Percentiles rank a stretch among this genome's conserved stretches.
These are phyloP conservation scores for Lordiphosa stackelbergi DNA, from an alignment of 1,140 invertebrate genomes.

Conservation along the genomic window DNA sequence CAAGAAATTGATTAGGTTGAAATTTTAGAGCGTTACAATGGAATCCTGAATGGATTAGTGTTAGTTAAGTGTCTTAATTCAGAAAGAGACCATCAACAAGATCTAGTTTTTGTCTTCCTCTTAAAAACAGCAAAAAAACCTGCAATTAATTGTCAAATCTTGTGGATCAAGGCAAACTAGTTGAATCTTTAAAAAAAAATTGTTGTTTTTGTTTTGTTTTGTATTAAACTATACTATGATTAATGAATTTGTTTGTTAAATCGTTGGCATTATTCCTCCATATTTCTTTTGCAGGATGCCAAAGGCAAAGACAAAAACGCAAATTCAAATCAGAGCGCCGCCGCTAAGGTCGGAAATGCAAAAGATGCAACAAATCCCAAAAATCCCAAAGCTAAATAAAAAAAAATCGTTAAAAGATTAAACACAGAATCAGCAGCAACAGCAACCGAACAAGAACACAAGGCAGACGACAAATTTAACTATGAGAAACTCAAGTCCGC, in stretches of 20 bases:
- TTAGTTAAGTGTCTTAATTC: too few species aligned
- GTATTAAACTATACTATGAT: not conserved
- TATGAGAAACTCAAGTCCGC: slow-evolving; percentile 8
- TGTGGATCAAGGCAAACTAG: too few species aligned
- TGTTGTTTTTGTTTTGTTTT: not conserved
- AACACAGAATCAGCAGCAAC: slow-evolving; percentile 1
- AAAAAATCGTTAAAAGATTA: not conserved
- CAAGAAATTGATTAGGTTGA: too few species aligned
- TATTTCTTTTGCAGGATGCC: slow-evolving; percentile 70
- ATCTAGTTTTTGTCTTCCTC: too few species aligned
- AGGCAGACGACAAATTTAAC: slow-evolving; percentile 21
- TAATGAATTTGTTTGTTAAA: slow-evolving; percentile 7
- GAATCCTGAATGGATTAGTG: too few species aligned
- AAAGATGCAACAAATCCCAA: slow-evolving; percentile 53
- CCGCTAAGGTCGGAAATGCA: slow-evolving; percentile 51
- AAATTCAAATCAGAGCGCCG: slow-evolving; percentile 61
- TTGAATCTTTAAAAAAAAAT: too few species aligned
- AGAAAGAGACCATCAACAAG: too few species aligned
- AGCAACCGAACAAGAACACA: slow-evolving; percentile 21
- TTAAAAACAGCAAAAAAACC: too few species aligned
- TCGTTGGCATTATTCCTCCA: slow-evolving; percentile 39
- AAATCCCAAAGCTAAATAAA: slow-evolving; percentile 19
- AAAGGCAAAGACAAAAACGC: slow-evolving; percentile 63
- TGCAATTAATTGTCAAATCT: too few species aligned
- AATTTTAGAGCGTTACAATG: too few species aligned